phyloP scores from a whole-genome alignment of 2,797 vertebrate genomes.

The Lacerta viridis region DNA sequence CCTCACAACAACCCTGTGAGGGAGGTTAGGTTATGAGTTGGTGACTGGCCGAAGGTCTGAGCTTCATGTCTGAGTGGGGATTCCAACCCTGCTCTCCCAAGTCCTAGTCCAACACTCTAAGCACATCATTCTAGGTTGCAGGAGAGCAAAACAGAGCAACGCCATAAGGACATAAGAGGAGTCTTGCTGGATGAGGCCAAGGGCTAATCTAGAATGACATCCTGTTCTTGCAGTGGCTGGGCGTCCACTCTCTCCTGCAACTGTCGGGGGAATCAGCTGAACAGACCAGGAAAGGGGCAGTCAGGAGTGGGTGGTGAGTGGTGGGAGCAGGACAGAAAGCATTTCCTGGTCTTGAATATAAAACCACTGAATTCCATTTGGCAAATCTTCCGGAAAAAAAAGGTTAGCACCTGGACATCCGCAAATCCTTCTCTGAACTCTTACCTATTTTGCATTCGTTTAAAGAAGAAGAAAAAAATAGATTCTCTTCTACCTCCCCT shows the following conservation, averaged over 20 bases:
- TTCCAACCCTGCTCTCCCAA: too few relatives aligned
- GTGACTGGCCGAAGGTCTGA: too few relatives aligned
- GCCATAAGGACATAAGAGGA: too few relatives aligned
- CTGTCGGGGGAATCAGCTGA: neutral
- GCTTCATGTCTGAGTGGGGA: too few relatives aligned
- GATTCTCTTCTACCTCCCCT: conserved; percentile 24
- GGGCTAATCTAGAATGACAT: neutral
- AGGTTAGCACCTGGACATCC: conserved; percentile 15
- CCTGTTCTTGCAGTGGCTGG: neutral
- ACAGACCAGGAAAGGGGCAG: neutral
- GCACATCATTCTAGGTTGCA: too few relatives aligned
- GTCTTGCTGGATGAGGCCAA: neutral
- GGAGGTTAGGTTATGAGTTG: too few relatives aligned
- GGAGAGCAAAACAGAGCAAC: too few relatives aligned
- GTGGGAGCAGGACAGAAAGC: neutral
- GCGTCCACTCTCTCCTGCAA: neutral
- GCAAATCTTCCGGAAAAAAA: neutral
- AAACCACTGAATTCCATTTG: neutral
- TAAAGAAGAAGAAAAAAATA: neutral
- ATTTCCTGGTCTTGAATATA: neutral
- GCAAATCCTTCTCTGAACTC: neutral
- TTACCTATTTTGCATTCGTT: conserved; percentile 36
- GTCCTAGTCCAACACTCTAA: too few relatives aligned
- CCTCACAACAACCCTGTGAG: too few relatives aligned
- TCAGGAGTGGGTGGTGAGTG: too few relatives aligned